Percentiles rank a stretch among this genome's conserved stretches.
Evolutionary conservation across 2,113 vertebrate genomes (phyloP).

Genomic region (Piliocolobus tephrosceles): DNA sequence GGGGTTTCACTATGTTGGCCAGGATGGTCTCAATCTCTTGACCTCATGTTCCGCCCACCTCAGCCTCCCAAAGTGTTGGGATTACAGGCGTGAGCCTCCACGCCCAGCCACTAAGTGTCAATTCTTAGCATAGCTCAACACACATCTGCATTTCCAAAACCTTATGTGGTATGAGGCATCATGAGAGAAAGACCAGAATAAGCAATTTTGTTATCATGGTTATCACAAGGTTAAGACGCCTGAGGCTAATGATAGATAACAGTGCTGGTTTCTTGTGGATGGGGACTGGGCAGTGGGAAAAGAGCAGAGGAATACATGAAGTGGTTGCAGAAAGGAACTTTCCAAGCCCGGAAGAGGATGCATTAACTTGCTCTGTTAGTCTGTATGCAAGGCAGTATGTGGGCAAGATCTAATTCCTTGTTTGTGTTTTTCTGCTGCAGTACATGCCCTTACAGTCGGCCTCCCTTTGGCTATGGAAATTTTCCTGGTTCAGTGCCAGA

Average conservation of each 20-base stretch:
- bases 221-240: neutral
- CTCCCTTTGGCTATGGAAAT: constrained; percentile 80
- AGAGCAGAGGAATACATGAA: neutral
- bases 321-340: neutral
- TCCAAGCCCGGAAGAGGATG: neutral
- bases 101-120: neutral
- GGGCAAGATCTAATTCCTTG: constrained; percentile 45
- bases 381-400: constrained; percentile 31
- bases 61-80: too few species aligned
- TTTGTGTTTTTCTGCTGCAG: constrained; percentile 79
- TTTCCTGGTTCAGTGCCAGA: constrained; percentile 80
- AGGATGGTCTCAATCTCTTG: too few species aligned
- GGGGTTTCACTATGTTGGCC: too few species aligned
- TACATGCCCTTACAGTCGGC: constrained; percentile 82
- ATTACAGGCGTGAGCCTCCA: too few species aligned
- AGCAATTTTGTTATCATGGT: neutral
- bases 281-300: neutral
- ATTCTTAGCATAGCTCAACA: neutral
- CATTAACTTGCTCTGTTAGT: neutral
- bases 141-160: neutral
- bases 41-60: too few species aligned
- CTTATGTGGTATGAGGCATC: neutral
- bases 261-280: neutral
- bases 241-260: neutral
- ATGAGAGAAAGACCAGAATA: neutral